Evolutionary conservation across 2,888 invertebrate species (phyloP).

Genomic region (Nymphalis polychloros): DNA sequence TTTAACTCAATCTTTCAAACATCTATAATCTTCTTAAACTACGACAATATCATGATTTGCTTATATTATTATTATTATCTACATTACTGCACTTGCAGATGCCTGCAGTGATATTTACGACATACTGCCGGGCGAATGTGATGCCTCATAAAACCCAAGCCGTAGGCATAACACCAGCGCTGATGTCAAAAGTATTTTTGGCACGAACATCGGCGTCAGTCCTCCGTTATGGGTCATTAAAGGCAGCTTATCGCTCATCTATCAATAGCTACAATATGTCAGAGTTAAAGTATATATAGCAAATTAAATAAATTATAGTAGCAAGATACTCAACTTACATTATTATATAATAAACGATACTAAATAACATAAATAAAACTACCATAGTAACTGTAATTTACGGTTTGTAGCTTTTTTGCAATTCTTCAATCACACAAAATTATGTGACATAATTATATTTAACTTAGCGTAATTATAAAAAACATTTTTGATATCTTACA

Average conservation of each 20-base stretch:
- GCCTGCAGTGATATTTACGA: conserved; percentile 61
- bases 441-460: no score
- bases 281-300: background rate
- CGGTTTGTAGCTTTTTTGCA: no score
- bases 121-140: conserved; percentile 63
- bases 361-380: no score
- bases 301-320: background rate
- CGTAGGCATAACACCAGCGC: conserved; percentile 57
- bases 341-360: no score
- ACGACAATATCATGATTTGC: conserved; percentile 22
- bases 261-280: background rate
- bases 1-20: background rate
- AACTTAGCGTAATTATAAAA: no score
- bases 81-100: conserved; percentile 57
- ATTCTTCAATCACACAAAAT: no score
- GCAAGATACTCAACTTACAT: background rate
- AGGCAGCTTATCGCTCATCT: conserved; percentile 28
- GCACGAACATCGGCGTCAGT: conserved; percentile 59
- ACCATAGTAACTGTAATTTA: no score
- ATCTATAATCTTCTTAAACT: conserved; percentile 23
- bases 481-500: no score
- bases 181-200: conserved; percentile 74
- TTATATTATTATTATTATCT: conserved; percentile 12
- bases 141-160: conserved; percentile 72
- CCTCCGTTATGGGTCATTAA: conserved; percentile 59